Base-by-base conservation (phyloP, 2,113 vertebrate species). In the Corythoichthys intestinalis region DNA sequence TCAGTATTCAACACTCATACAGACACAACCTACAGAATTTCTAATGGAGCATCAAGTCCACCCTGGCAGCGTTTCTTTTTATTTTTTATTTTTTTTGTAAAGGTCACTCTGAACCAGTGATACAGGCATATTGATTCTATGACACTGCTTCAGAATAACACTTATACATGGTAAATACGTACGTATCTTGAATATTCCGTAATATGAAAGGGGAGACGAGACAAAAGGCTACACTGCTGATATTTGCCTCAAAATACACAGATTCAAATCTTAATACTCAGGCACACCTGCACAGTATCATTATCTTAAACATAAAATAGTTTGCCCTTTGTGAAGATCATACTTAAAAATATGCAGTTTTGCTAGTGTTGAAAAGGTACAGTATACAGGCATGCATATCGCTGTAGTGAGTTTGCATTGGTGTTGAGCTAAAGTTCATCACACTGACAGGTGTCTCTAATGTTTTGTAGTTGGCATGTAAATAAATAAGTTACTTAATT, bases 31-130 rank as follows among this genome's bases (percentile, higher is more conserved):
- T 14, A 62, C 5, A 28, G 49, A 73, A 46, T 59, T 69, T 54
- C 12, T 54, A 63, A 34, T 47, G 61, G 38, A 44, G 6, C 35
- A 67, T 67, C 39, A 56, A 53, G 17, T 20, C 37, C 50, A 56
- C 52, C 38, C 38, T 46, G 65, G 28, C 38, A 10, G 44, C 38
- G 65, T 8, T 44, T 44, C 6, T 44, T 44, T 44, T 44, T 44
- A 44, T 3, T 4, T 4, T 47, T 6, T 37, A 20, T 57, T 35
- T 54, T 54, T 11, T 54, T 35, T 48, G 38, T 20, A 47, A 63
- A 63, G 35, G 64, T 66, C 15, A 38, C 34, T 10, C 48, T 66
- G 64, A 66, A 50, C 11, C 46, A 11, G 14, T 28, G n/a, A 63
- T 46, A 47, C n/a, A 56, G 35, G 15, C 35, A 59, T 59, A 59